Evolutionary conservation across 2,113 vertebrate genomes (phyloP).

Genomic region (Mesocricetus auratus): DNA sequence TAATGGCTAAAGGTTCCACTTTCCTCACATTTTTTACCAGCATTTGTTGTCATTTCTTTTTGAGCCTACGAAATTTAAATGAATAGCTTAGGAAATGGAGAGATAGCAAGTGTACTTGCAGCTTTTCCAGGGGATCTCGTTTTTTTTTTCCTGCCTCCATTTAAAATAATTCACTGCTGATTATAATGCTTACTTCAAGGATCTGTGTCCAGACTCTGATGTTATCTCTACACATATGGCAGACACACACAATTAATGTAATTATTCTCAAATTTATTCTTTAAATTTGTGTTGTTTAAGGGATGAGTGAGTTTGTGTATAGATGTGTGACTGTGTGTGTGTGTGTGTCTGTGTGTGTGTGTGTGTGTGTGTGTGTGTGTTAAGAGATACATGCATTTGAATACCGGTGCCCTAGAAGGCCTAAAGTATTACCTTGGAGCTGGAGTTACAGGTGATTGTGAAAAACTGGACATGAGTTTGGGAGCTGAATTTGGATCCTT

Average conservation of each 20-base stretch:
- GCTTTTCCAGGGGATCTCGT: neutral
- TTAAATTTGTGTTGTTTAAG: neutral
- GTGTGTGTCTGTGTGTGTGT: neutral
- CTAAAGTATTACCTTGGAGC: neutral
- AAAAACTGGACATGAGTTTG: no score
- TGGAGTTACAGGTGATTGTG: neutral
- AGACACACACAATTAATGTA: no score
- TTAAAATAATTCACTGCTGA: neutral
- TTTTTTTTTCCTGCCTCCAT: neutral
- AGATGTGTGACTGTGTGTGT: neutral
- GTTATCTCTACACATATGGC: neutral
- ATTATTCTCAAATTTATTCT: neutral
- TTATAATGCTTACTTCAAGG: neutral
- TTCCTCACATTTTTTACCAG: neutral
- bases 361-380: neutral
- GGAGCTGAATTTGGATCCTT: neutral
- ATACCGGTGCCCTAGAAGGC: no score
- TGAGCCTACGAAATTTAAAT: neutral
- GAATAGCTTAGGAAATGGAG: neutral
- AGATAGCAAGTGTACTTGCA: no score
- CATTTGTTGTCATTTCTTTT: neutral
- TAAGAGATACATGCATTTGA: neutral
- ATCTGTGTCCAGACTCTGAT: neutral
- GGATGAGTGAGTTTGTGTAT: neutral
- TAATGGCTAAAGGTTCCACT: neutral